These are phyloP conservation scores for Hipposideros larvatus DNA, from an alignment of 2,797 vertebrate species.

Conservation along the genomic window DNA sequence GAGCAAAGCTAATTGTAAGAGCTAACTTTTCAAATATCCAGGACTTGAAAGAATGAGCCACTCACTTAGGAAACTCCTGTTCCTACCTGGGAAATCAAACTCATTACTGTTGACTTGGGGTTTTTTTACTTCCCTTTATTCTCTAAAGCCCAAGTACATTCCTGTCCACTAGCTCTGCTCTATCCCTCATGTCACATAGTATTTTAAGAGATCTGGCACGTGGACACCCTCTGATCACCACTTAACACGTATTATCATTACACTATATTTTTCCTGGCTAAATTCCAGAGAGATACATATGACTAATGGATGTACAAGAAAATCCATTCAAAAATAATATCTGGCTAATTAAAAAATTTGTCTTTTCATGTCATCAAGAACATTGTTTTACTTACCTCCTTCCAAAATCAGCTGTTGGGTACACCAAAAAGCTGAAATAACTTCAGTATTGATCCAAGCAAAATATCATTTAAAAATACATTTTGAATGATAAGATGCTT, in stretches of 20 bases:
- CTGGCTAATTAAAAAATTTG: neutral
- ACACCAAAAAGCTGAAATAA: neutral
- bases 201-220: neutral
- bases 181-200: neutral
- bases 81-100: neutral
- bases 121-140: conserved; percentile 5
- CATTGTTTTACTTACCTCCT: neutral
- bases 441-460: neutral
- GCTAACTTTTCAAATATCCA: neutral
- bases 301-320: neutral
- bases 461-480: conserved; percentile 7
- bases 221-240: neutral
- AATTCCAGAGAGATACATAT: neutral
- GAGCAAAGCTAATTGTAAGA: neutral
- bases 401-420: neutral
- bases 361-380: neutral
- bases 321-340: neutral
- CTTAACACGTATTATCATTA: neutral
- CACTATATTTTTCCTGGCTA: neutral
- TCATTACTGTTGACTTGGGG: neutral
- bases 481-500: neutral
- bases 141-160: neutral
- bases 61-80: neutral
- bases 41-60: neutral
- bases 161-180: neutral